Base-by-base conservation (phyloP, 2,797 vertebrate species). In the Sardinella longiceps region DNA sequence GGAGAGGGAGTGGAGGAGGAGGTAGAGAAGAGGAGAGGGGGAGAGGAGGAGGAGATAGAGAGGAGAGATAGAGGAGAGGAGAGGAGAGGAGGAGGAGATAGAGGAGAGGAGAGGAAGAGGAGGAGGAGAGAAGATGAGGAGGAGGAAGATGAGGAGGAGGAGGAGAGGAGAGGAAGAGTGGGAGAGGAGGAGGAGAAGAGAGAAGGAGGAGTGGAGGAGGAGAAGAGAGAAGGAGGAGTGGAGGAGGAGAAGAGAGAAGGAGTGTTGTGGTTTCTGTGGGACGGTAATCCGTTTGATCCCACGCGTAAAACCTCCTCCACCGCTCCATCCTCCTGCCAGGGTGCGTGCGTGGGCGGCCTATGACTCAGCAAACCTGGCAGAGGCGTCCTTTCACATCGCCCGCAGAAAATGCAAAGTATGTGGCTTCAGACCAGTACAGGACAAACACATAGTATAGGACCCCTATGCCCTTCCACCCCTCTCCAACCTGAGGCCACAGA, bases 391-490 rank as follows among this genome's bases (percentile, higher is more conserved):
- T 43, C 18, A 33, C 70, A n/a, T 77, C 0, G 37, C 70, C 70
- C 51, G 25, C 37, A 80, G 58, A 88, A 70, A 85, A 85, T 83
- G 66, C 14, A 4, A 70, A 58, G 53, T 53, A 83, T 81, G 84
- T 18, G 46, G 5, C 43, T 77, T 43, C 33, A 43, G 37, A 43
- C 70, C 15, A 23, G 37, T 15, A 37, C 20, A 37, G 37, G 37
- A 18, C 70, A 23, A 43, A 20, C 70, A 7, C 51, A 53, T 48
- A n/a, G n/a, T n/a, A 37, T 28, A 50, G 51, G 66, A 80, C 80
- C 33, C 77, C 1, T 7, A n/a, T 48, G 25, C 25, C 0, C 0
- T 70, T 10, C 9, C 23, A 6, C 43, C 12, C 60, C 74, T 11
- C 15, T 46, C 60, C 46, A n/a, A 23, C 45, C 5, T 46, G 56